Percentiles rank a stretch among this genome's conserved stretches.
Conservation (phyloP, 2,113 vertebrate species). For the Melanocharis versteri region DNA sequence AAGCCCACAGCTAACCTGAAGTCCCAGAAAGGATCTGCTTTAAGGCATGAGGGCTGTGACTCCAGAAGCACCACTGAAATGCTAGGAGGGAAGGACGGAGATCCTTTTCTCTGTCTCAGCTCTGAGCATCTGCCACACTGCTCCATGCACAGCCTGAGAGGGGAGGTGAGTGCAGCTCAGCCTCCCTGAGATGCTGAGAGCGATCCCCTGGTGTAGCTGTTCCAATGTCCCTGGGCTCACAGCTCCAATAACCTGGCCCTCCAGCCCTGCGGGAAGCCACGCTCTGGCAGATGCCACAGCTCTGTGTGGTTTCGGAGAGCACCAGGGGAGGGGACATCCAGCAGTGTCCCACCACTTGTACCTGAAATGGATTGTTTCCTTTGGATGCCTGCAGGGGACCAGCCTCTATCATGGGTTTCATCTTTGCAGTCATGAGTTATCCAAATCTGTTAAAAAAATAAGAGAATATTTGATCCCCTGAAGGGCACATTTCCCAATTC, state of each 20-base stretch:
- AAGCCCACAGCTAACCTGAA: not conserved
- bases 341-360: not conserved
- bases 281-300: not conserved
- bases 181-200: not conserved
- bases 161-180: not conserved
- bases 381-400: not conserved
- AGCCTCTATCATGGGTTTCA: not conserved
- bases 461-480: not conserved
- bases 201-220: rapidly evolving
- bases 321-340: not conserved
- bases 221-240: rapidly evolving
- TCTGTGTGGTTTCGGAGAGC: not conserved
- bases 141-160: not conserved
- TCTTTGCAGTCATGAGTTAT: not conserved
- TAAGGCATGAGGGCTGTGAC: not conserved
- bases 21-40: not conserved
- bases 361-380: not conserved
- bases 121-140: not conserved
- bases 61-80: not conserved
- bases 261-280: rapidly evolving
- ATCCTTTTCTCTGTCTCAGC: not conserved
- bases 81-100: not conserved
- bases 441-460: conserved; percentile 28
- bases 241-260: rapidly evolving
- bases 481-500: conserved; percentile 8